phyloP scores from a whole-genome alignment of 37 sponge, comb jelly and placozoan species.

The Diacarnus erythraeanus region DNA sequence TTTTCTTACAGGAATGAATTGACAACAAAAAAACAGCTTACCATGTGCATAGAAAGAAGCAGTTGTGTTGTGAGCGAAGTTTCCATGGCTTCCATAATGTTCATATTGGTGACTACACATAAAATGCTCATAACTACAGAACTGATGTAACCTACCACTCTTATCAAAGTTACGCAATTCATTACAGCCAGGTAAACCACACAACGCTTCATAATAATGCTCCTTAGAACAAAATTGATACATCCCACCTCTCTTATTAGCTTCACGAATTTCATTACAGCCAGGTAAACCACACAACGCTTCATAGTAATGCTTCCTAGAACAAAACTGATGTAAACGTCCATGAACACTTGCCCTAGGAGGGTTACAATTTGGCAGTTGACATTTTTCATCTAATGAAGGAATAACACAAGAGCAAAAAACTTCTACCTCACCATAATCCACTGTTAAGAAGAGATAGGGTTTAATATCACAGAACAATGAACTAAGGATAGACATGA shows the following conservation, averaged over 20 bases:
- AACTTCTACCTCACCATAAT: too few relatives aligned
- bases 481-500: too few relatives aligned
- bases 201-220: neutral
- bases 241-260: neutral
- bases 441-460: too few relatives aligned
- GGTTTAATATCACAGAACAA: too few relatives aligned
- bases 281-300: neutral
- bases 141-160: neutral
- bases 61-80: too few relatives aligned
- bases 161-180: neutral
- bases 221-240: neutral
- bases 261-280: neutral
- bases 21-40: too few relatives aligned
- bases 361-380: neutral
- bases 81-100: too few relatives aligned
- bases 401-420: too few relatives aligned
- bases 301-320: neutral
- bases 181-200: neutral
- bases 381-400: neutral
- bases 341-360: neutral
- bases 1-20: too few relatives aligned
- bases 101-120: neutral
- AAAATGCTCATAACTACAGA: neutral
- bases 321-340: neutral
- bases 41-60: too few relatives aligned